These are phyloP conservation scores for Recurvirostra avosetta DNA, from an alignment of 2,113 vertebrate genomes.

Conservation along the genomic window DNA sequence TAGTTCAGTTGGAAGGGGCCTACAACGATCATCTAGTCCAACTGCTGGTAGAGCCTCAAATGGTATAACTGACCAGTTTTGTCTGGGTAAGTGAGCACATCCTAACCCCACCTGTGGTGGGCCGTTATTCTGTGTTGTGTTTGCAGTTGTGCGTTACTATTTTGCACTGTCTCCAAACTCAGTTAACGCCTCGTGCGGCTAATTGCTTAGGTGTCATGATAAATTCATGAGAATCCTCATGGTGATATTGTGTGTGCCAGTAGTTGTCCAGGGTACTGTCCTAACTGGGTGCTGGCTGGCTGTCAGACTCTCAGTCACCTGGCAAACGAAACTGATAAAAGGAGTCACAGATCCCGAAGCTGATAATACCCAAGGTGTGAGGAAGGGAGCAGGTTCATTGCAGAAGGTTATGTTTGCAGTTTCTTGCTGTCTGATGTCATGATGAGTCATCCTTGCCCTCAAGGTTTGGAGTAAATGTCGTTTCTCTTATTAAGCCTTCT, in stretches of 20 bases:
- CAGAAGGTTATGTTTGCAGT: not conserved
- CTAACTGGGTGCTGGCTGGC: not conserved
- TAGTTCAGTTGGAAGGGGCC: not conserved
- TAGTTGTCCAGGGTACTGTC: not conserved
- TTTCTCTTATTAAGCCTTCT: not conserved
- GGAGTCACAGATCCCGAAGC: not conserved
- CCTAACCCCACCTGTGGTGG: not conserved
- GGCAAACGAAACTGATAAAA: rapidly evolving
- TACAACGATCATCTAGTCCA: not conserved
- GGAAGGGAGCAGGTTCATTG: not conserved
- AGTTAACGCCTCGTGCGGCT: not conserved
- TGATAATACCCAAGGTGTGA: not conserved
- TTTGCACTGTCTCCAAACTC: not conserved
- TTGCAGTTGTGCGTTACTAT: not conserved
- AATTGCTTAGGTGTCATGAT: not conserved
- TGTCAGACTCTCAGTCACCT: not conserved
- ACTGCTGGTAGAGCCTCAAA: not conserved
- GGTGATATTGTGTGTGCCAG: not conserved
- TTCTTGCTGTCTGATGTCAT: not conserved
- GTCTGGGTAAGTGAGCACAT: not conserved
- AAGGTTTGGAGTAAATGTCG: not conserved
- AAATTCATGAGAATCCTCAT: not conserved
- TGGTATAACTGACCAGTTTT: not conserved
- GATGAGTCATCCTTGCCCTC: not conserved
- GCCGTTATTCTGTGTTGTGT: not conserved